Conservation (phyloP, 2,113 vertebrate species). For the Meleagris gallopavo region DNA sequence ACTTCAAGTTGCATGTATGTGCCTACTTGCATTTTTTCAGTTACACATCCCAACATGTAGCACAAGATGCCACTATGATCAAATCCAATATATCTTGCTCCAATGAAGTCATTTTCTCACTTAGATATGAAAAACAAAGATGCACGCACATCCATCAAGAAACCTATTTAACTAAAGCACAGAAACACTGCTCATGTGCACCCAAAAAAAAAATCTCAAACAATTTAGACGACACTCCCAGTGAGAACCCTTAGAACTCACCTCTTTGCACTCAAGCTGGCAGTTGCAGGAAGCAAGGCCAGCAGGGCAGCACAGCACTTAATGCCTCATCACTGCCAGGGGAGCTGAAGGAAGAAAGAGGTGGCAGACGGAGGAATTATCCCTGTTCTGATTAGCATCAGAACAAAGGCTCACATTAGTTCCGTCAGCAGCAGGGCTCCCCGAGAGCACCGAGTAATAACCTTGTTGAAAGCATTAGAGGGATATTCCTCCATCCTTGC, state of each 20-base stretch:
- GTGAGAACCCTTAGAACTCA: not conserved
- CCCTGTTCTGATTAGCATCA: constrained; percentile 21
- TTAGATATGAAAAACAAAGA: not conserved
- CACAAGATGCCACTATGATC: not conserved
- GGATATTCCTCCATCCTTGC: not conserved
- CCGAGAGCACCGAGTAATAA: constrained; percentile 27
- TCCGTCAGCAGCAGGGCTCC: constrained; percentile 3
- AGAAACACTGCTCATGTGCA: not conserved
- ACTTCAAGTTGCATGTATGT: not conserved
- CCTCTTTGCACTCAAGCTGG: not conserved
- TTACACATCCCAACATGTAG: not conserved
- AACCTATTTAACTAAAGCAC: not conserved
- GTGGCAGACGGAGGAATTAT: not conserved
- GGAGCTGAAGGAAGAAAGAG: not conserved
- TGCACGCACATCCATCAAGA: not conserved
- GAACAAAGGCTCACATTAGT: constrained; percentile 39
- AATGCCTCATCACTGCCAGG: not conserved
- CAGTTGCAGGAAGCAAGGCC: not conserved
- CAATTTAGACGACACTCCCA: not conserved
- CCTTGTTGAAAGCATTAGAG: constrained; percentile 6
- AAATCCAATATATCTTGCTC: not conserved
- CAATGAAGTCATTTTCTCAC: not conserved
- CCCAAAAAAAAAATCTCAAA: not conserved
- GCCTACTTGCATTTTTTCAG: not conserved
- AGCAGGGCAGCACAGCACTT: not conserved